Evolutionary conservation across 2,888 invertebrate genomes (phyloP), one percentile per base, ranked within the genome.

Genomic region (Encarsia formosa): DNA sequence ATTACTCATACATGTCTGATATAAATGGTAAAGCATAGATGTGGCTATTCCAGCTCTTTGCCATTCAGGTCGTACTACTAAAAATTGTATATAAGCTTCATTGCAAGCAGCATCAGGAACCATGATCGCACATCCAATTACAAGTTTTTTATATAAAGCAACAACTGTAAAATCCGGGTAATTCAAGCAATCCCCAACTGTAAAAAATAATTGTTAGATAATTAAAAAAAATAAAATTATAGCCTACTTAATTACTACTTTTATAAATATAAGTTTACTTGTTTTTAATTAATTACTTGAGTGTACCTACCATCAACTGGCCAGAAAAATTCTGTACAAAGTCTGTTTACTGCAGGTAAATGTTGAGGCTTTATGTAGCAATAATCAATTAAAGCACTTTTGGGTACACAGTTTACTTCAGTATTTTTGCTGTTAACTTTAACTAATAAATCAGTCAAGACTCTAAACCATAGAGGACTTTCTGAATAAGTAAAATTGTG

Each of bases 151-250:
- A 72, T 91, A 91, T 6, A 90, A 71, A 31, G 86, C 93, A 40
- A 95, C 89, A 69, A 92, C 91, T 66, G 88, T 93, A 74, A 88
- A 93, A 71, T 95, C 95, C 0, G 95, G 94, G 76, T 94, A 94
- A 67, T 90, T 87, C 3, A 95, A 79, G 53, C 88, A 85, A 63
- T 93, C 93, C 0, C 90, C 86, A 70, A 95, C 92, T 93, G 75
- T 52, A 77, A 78, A 53, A 15, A 49, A 32, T 11, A 20, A 24
- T 34, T 34, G 15, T 34, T 15, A 26, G 26, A 26, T 26, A 11
- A 6, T 26, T 26, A 8, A 11, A 11, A 24, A 32, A 2, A 32
- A 22, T 23, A 20, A 23, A 15, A 24, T 23, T 40, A n/a, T n/a
- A n/a, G n/a, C n/a, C n/a, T n/a, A n/a, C n/a, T n/a, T n/a, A 43